A percentile compares a stretch with the other conserved stretches of the same genome.
Evolutionary conservation across 2,888 invertebrate genomes (phyloP).

Genomic region (Homarus gammarus): DNA sequence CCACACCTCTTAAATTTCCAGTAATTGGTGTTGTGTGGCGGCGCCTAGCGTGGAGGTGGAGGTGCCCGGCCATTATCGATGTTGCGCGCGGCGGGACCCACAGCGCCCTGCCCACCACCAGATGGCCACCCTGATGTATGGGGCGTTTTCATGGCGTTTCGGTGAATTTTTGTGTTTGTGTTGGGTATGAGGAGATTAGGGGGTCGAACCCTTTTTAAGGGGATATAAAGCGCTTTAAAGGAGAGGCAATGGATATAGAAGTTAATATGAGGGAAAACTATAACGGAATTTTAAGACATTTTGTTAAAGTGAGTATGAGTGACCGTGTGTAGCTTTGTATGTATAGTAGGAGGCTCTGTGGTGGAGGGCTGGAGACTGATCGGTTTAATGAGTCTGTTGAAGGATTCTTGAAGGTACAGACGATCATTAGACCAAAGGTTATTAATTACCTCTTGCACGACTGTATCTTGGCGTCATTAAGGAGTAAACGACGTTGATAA

Average conservation of each 20-base stretch:
- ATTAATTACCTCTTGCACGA: neutral
- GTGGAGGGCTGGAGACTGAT: no score
- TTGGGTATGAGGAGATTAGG: neutral
- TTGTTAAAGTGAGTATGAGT: neutral
- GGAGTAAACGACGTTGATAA: conserved; percentile 13
- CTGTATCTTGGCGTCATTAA: conserved; percentile 19
- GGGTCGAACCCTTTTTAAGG: conserved; percentile 18
- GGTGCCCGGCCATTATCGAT: neutral
- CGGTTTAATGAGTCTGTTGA: neutral
- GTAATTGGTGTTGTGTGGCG: conserved; percentile 1
- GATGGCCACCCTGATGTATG: conserved; percentile 18
- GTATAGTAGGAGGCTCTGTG: no score
- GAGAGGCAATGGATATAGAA: neutral
- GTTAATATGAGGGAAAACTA: no score
- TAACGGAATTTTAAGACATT: neutral
- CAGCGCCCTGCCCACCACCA: neutral
- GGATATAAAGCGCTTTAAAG: neutral
- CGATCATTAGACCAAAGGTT: conserved; percentile 11
- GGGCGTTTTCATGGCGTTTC: conserved; percentile 47
- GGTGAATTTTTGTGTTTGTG: conserved; percentile 47
- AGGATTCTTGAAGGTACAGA: neutral
- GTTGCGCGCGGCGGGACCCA: neutral
- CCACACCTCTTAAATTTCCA: conserved; percentile 21
- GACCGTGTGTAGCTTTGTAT: neutral
- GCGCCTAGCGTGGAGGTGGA: neutral